Evolutionary conservation across 2,797 vertebrate genomes (phyloP).

Genomic region (Pteronotus mesoamericanus): DNA sequence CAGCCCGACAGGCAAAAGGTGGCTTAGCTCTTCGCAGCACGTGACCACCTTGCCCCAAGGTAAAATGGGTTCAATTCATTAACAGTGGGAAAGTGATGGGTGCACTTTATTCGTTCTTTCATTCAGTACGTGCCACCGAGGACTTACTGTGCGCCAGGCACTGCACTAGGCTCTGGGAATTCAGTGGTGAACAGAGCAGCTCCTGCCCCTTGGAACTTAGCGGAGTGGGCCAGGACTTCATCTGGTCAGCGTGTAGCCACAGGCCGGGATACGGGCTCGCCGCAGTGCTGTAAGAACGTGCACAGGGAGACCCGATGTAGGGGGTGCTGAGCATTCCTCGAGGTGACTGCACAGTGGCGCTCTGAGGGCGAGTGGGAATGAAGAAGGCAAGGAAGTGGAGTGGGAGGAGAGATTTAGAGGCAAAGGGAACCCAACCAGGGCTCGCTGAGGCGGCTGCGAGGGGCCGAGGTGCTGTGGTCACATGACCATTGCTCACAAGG

Average conservation of each 20-base stretch:
- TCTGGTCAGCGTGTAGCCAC: background rate
- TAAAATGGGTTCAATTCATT: conserved; percentile 68
- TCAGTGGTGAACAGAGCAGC: background rate
- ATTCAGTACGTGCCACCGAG: background rate
- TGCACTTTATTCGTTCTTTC: background rate
- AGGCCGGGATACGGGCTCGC: background rate
- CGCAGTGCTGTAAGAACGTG: accelerated
- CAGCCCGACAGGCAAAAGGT: conserved; percentile 89
- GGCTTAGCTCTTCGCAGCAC: conserved; percentile 89
- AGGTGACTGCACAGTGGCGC: background rate
- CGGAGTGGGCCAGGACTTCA: background rate
- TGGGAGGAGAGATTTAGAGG: background rate
- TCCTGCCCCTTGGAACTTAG: background rate
- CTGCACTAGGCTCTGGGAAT: background rate
- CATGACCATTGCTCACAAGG: accelerated
- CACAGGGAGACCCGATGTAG: background rate
- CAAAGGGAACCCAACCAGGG: background rate
- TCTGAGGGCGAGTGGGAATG: background rate
- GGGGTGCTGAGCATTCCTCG: background rate
- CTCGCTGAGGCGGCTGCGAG: background rate
- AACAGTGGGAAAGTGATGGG: background rate
- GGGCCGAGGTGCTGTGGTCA: no score
- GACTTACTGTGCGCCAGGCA: background rate
- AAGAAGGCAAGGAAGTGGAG: background rate
- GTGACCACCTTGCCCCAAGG: conserved; percentile 90